Evolutionary conservation across 1,140 invertebrate genomes (phyloP).

Genomic region (Drosophila navojoa): DNA sequence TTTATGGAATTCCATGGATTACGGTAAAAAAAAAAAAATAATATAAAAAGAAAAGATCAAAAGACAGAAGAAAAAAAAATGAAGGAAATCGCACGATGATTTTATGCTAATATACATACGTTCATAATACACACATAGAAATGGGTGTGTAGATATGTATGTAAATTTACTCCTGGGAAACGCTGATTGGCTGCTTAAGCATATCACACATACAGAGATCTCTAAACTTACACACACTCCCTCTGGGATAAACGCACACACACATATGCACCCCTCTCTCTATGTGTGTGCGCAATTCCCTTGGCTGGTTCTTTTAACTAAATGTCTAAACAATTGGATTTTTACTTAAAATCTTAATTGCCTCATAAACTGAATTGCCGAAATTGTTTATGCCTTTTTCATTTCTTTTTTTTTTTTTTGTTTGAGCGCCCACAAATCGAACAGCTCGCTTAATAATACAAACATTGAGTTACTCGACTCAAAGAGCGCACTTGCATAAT

Average conservation of each 20-base stretch:
- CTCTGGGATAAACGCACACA: conserved; percentile 8
- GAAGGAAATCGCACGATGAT: conserved; percentile 17
- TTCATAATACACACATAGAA: neutral
- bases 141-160: neutral
- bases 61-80: conserved; percentile 18
- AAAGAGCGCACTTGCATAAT: conserved; percentile 67
- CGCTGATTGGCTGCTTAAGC: no score
- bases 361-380: conserved; percentile 38
- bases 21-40: conserved; percentile 3
- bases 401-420: no score
- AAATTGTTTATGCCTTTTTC: conserved; percentile 45
- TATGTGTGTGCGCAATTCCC: neutral
- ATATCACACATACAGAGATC: no score
- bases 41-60: conserved; percentile 36
- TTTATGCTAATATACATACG: conserved; percentile 27
- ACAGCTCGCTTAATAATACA: conserved; percentile 11
- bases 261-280: neutral
- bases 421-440: conserved; percentile 12
- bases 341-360: conserved; percentile 52
- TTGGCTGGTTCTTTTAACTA: conserved; percentile 31
- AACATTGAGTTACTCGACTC: conserved; percentile 24
- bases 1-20: conserved; percentile 22
- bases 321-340: conserved; percentile 21
- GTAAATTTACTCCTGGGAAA: no score
- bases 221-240: no score